These are phyloP conservation scores for Trematomus bernacchii DNA, from an alignment of 2,797 vertebrate species.

Conservation along the genomic window DNA sequence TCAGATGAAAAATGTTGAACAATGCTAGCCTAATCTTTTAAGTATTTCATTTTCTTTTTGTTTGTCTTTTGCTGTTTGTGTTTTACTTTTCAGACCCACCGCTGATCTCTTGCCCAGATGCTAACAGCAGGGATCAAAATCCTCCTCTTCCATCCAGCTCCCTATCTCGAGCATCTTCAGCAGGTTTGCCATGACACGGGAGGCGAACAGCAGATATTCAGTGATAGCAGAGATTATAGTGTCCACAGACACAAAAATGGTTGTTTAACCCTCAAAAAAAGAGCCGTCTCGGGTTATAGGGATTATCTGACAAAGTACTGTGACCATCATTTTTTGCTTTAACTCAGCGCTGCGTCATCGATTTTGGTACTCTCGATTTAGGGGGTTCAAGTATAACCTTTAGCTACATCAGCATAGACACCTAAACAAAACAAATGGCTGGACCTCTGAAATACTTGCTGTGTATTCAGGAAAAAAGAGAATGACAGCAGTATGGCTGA, in stretches of 20 bases:
- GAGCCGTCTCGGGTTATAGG: constrained; percentile 64
- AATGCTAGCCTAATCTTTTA: background rate
- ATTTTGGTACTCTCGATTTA: constrained; percentile 40
- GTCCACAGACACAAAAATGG: constrained; percentile 29
- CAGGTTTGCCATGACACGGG: constrained; percentile 10
- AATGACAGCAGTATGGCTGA: constrained; percentile 47
- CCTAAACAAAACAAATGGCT: constrained; percentile 67
- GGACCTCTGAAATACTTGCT: constrained; percentile 48
- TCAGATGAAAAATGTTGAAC: background rate
- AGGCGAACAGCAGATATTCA: constrained; percentile 25
- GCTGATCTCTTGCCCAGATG: constrained; percentile 3
- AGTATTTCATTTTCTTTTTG: background rate
- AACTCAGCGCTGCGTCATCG: constrained; percentile 67
- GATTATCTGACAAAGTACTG: constrained; percentile 68
- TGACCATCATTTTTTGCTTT: constrained; percentile 43
- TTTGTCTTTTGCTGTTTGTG: constrained; percentile 7
- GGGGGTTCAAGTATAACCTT: constrained; percentile 36
- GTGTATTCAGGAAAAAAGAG: constrained; percentile 37
- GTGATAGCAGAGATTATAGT: constrained; percentile 38
- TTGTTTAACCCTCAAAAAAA: constrained; percentile 30
- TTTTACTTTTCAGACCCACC: constrained; percentile 14
- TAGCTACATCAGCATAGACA: constrained; percentile 53
- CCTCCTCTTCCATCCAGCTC: background rate
- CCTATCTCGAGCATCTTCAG: constrained; percentile 21
- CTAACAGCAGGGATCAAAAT: constrained; percentile 22